Base-by-base conservation (phyloP, 2,113 vertebrate species). In the Oncorhynchus gorbuscha region DNA sequence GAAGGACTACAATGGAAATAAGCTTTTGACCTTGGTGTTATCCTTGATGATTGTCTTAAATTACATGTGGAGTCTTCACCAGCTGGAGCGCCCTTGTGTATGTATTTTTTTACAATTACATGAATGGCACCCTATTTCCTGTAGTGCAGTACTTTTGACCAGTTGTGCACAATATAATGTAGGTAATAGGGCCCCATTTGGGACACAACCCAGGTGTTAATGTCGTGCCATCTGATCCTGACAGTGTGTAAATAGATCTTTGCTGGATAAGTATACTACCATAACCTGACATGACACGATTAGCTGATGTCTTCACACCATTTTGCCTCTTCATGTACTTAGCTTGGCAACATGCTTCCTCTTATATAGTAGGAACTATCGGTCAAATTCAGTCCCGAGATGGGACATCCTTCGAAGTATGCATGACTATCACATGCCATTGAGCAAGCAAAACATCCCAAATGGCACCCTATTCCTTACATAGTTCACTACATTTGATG, bases 341-440 rank as follows among this genome's bases (percentile, higher is more conserved):
- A 18, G 49, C 14, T 28, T 7, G 20, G 70, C 76, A 30, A 67
- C 71, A 61, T 0, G 72, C 79, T 84, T 89, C 86, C 84, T 79
- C 66, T 84, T 84, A 81, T 18, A 3, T 1, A 12, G 32, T 30
- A 35, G 68, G 49, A 84, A 48, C 12, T 8, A 22, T 22, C 9
- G 6, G 75, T 65, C 24, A 75, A 24, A 73, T 18, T 35, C 30
- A 22, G 68, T 49, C 39, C 39, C 72, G 14, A 55, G 49, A 55
- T 35, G 28, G 30, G 26, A 32, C 79, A 87, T 86, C 87, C 76
- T 72, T 32, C 74, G 64, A 78, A 58, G 13, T 4, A 28, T 59
- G 48, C 30, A n/a, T 79, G 76, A 81, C 45, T 67, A 79, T 89
- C 83, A 86, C 79, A 74, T 78, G 76, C 61, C 55, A 58, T 18